Base-by-base conservation (phyloP, 2,888 invertebrate genomes). In the Atrina japonica region DNA sequence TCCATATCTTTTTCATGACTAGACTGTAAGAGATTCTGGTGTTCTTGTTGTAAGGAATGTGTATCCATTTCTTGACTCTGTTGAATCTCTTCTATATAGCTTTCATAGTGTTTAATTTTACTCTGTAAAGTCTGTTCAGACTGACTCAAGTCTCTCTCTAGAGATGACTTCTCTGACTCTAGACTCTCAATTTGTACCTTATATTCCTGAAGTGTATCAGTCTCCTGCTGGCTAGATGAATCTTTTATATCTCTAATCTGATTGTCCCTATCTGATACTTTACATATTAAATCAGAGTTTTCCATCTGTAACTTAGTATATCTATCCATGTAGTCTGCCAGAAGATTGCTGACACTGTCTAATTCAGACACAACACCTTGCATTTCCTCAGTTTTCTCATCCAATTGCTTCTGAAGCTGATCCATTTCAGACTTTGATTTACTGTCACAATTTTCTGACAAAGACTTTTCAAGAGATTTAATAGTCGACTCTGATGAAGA, bases 91-190 rank as follows among this genome's bases (percentile, higher is more conserved):
- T 80, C 65, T 52, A 84, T 77, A 43, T 77, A 83, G 40, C 68
- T 68, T 35, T 85, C 82, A 74, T 82, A 82, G 45, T 84, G 79
- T 53, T 76, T 69, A n/a, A 73, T 66, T 67, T 81, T 76, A 27
- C 71, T 71, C 18, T 76, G 59, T 9, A 77, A 23, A 59, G 76
- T 75, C 52, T 69, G 45, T 61, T 68, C 52, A 18, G 53, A 30
- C 11, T 67, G 27, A 27, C 50, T 50, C 7, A 53, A 7, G 18
- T 68, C 63, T 47, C 27, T 64, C 23, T 68, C 59, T 27, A 66
- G 21, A 49, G 52, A 45, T 29, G 41, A 30, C 27, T 65, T 64
- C 47, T 68, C 59, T 14, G 27, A 43, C 52, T 52, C 59, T 23
- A 81, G 16, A 29, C 30, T 47, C 11, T 70, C 70, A n/a, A 67